These are phyloP conservation scores for Bergia puertoricense DNA, from an alignment of 92 coral and sea anemone species.

Conservation along the genomic window DNA sequence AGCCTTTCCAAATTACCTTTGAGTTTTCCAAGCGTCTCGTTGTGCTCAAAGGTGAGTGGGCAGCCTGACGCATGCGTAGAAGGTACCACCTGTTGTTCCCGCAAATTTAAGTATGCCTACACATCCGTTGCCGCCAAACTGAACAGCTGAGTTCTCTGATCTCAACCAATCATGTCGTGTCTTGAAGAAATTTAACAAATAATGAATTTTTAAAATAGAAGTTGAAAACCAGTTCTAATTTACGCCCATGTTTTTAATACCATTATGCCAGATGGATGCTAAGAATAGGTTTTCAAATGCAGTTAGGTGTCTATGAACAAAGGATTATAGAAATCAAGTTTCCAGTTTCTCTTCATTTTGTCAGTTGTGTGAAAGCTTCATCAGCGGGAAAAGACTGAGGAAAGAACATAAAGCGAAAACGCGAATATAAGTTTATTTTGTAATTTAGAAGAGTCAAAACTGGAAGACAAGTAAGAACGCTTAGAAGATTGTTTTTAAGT, in stretches of 20 bases:
- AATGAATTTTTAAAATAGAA: neutral
- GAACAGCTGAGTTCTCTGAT: constrained; percentile 9
- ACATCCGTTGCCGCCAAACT: constrained; percentile 6
- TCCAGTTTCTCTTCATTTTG: neutral
- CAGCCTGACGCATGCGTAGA: neutral
- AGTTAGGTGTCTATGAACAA: neutral
- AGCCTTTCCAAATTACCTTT: too few species aligned
- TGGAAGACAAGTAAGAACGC: neutral
- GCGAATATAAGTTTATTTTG: neutral
- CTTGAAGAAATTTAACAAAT: neutral
- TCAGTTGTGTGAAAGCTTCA: neutral
- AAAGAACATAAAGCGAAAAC: neutral
- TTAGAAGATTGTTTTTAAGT: neutral
- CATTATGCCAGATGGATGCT: neutral
- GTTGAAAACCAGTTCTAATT: neutral
- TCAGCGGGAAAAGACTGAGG: neutral
- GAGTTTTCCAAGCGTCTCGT: too few species aligned
- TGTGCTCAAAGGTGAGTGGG: neutral
- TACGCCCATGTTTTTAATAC: neutral
- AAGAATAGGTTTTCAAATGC: neutral
- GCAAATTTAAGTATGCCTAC: neutral
- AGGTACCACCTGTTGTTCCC: constrained; percentile 18
- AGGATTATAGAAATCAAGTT: neutral
- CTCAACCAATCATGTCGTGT: constrained; percentile 7
- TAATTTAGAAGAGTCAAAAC: neutral